Conservation (phyloP, 30 jellyfish, hydroid and myxozoan species). For the Sanderia malayensis region DNA sequence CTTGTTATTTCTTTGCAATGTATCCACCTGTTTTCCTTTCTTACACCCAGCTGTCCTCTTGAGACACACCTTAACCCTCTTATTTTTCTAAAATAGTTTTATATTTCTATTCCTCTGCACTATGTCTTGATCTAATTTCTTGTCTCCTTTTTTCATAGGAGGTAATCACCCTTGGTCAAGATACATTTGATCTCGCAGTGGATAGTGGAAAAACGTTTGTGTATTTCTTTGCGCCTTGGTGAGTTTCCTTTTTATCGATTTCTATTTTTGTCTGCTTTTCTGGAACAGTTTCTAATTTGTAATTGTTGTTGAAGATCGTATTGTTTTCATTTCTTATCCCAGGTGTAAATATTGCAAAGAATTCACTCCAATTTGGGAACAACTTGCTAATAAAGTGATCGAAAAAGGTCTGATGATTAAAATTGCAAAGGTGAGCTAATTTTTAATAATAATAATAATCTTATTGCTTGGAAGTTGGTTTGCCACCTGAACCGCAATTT, state of each 20-base stretch:
- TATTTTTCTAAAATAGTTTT: too few species aligned
- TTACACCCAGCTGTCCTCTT: too few species aligned
- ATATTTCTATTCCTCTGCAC: too few species aligned
- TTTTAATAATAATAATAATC: too few species aligned
- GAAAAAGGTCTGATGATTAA: slow-evolving; percentile 53
- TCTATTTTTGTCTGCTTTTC: slow-evolving; percentile 3
- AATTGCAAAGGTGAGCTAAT: slow-evolving; percentile 65
- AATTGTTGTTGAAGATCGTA: not conserved
- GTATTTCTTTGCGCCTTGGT: slow-evolving; percentile 89
- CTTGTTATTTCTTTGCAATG: too few species aligned
- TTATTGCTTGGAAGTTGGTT: too few species aligned
- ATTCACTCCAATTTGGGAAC: slow-evolving; percentile 80
- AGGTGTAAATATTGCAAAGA: slow-evolving; percentile 88
- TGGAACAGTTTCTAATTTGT: too few species aligned
- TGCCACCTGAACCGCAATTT: too few species aligned
- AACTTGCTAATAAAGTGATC: slow-evolving; percentile 58
- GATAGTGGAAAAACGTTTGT: slow-evolving; percentile 55
- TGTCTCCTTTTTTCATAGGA: slow-evolving; percentile 29
- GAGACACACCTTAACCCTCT: too few species aligned
- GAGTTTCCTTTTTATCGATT: not conserved
- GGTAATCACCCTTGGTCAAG: slow-evolving; percentile 30
- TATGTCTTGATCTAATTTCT: too few species aligned
- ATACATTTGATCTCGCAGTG: slow-evolving; percentile 49
- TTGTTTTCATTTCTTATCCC: not conserved
- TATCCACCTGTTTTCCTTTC: too few species aligned